Conservation (phyloP, 2,888 invertebrate species). For the Dendrolimus houi region DNA sequence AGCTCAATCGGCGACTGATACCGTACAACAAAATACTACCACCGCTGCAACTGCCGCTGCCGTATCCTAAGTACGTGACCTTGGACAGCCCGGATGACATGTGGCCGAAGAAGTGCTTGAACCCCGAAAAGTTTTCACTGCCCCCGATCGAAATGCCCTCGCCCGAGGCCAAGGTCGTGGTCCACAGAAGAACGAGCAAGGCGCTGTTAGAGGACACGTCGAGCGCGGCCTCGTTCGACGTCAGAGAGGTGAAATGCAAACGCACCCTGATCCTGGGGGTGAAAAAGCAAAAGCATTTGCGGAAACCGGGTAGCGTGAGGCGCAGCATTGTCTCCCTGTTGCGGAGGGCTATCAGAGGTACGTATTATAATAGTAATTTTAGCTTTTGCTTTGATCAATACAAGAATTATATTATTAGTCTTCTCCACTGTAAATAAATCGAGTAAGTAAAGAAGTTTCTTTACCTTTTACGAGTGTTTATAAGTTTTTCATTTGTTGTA, state of each 20-base stretch:
- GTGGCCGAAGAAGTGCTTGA: slow-evolving; percentile 38
- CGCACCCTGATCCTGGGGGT: slow-evolving; percentile 22
- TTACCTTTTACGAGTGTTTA: no score
- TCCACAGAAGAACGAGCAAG: slow-evolving; percentile 3
- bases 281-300: slow-evolving; percentile 23
- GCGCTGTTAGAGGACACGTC: not conserved
- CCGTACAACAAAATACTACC: slow-evolving; percentile 47
- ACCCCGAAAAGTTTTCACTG: slow-evolving; percentile 37
- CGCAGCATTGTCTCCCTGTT: slow-evolving; percentile 45
- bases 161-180: slow-evolving; percentile 11
- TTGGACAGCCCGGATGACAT: slow-evolving; percentile 31
- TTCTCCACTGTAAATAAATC: no score
- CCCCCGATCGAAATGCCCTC: slow-evolving; percentile 34
- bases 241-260: slow-evolving; percentile 6
- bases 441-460: no score
- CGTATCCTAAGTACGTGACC: slow-evolving; percentile 13
- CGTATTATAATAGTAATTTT: slow-evolving; percentile 1
- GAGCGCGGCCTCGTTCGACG: slow-evolving; percentile 14
- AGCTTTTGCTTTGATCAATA: no score
- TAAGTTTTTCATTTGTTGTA: no score
- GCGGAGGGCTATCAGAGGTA: slow-evolving; percentile 45
- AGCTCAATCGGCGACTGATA: slow-evolving; percentile 28
- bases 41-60: slow-evolving; percentile 43
- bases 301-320: slow-evolving; percentile 34
- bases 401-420: no score